These are phyloP conservation scores for Coturnix japonica DNA, from an alignment of 2,113 vertebrate genomes.

Conservation along the genomic window DNA sequence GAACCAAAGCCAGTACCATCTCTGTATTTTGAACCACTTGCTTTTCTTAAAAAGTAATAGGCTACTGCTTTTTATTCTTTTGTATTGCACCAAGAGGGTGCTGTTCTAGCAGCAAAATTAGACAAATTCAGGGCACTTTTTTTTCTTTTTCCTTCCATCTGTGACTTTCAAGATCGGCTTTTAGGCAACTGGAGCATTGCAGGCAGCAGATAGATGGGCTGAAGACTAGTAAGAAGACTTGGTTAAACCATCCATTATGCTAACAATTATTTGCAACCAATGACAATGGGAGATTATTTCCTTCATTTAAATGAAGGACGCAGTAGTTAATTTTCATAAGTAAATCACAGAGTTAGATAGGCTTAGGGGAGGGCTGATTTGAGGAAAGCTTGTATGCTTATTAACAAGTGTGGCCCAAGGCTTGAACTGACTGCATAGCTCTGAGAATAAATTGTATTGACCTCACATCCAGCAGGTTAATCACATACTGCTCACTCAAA, in stretches of 20 bases:
- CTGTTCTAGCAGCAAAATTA: constrained; percentile 36
- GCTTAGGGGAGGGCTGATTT: not conserved
- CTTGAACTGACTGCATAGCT: not conserved
- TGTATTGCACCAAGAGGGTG: not conserved
- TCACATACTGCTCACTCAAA: constrained; percentile 42
- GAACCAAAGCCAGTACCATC: not conserved
- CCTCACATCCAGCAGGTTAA: not conserved
- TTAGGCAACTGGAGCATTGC: not conserved
- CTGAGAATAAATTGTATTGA: constrained; percentile 1
- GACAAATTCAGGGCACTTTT: not conserved
- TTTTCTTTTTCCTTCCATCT: not conserved
- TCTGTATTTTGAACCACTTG: constrained; percentile 1
- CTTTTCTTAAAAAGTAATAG: constrained; percentile 48
- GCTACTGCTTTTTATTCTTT: constrained; percentile 42
- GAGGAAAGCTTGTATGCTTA: not conserved
- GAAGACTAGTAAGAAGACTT: not conserved
- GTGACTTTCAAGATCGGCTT: constrained; percentile 2
- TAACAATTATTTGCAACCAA: not conserved
- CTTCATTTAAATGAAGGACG: not conserved
- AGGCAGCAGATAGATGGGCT: not conserved
- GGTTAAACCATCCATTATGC: constrained; percentile 2
- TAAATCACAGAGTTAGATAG: not conserved
- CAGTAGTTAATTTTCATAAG: not conserved
- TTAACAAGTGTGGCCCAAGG: not conserved
- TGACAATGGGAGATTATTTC: not conserved